Base-by-base conservation (phyloP, 2,113 vertebrate genomes). In the Oncorhynchus gorbuscha region DNA sequence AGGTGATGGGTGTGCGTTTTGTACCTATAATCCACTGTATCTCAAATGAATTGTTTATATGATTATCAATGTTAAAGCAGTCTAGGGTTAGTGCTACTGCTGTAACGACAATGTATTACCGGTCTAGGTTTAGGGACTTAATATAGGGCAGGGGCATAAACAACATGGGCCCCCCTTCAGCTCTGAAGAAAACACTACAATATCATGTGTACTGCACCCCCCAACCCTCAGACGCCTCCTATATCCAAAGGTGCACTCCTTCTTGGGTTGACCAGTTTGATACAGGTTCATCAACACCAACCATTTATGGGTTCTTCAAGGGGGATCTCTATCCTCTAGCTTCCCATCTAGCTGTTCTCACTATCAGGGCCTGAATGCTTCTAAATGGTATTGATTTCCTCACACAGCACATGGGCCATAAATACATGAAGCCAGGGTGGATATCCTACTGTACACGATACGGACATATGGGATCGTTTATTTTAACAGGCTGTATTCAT, bases 341-440 rank as follows among this genome's bases (percentile, higher is more conserved):
- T 91, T 90, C 87, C 88, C 83, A 87, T 87, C 88, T 90, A 89
- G 86, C 90, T 90, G 89, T 87, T 90, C 85, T 84, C 81, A 84
- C 84, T 84, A 85, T 87, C 89, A 81, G 70, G 66, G 71, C 76
- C 20, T 7, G 59, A 16, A 5, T 1, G 51, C 12, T 73, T 39
- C 24, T 75, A 80, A 86, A 84, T 84, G 86, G 80, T 82, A 84
- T 88, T 85, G 68, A 77, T 89, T 88, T 88, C 83, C 81, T 87
- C 58, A 6, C 70, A 8, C 80, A 76, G 78, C 87, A 65, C 73
- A 68, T 67, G 65, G 26, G 70, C 76, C 14, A 8, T 18, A 45
- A 45, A 45, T 18, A 68, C 55, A 58, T 84, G 79, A 22, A 22
- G 59, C 59, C 18, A 22, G 59, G 18, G 20, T 51, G 62, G 71